Evolutionary conservation across 2,797 vertebrate genomes (phyloP).

Genomic region (Cryptoblepharus egeriae): DNA sequence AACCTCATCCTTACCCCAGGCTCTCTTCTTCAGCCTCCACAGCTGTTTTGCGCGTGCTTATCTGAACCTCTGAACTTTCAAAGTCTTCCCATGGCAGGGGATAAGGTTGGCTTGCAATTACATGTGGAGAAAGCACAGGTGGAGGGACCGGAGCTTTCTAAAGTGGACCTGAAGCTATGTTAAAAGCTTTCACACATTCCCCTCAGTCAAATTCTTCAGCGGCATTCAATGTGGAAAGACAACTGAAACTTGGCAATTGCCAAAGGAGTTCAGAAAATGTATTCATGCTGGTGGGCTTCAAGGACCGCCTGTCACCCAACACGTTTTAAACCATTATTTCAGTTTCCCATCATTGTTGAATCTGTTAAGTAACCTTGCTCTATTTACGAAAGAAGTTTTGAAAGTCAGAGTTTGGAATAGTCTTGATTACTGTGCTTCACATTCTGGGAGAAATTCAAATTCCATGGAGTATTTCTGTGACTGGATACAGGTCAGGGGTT

Average conservation of each 20-base stretch:
- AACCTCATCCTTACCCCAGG: neutral
- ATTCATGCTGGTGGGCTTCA: slow-evolving; percentile 20
- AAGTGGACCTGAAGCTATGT: slow-evolving; percentile 33
- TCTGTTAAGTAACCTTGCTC: neutral
- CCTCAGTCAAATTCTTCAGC: slow-evolving; percentile 32
- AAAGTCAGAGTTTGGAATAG: neutral
- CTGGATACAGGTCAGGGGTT: neutral
- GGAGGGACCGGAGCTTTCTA: slow-evolving; percentile 15
- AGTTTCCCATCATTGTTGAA: neutral
- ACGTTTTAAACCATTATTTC: neutral
- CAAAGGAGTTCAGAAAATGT: slow-evolving; percentile 16
- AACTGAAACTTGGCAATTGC: slow-evolving; percentile 23
- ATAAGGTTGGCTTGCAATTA: slow-evolving; percentile 40
- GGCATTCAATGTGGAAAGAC: slow-evolving; percentile 34
- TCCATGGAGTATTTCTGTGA: slow-evolving; percentile 23
- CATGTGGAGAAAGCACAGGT: slow-evolving; percentile 22
- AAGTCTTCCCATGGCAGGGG: slow-evolving; percentile 28
- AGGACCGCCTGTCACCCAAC: slow-evolving; percentile 6
- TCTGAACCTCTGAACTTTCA: slow-evolving; percentile 49
- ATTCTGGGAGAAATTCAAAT: slow-evolving; percentile 33
- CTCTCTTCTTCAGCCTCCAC: slow-evolving; percentile 10
- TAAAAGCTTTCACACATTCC: slow-evolving; percentile 50
- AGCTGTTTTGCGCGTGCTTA: slow-evolving; percentile 28
- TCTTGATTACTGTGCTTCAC: neutral
- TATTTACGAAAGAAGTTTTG: neutral